Evolutionary conservation across 2,888 invertebrate species (phyloP).

Genomic region (Geophilus truncorum): DNA sequence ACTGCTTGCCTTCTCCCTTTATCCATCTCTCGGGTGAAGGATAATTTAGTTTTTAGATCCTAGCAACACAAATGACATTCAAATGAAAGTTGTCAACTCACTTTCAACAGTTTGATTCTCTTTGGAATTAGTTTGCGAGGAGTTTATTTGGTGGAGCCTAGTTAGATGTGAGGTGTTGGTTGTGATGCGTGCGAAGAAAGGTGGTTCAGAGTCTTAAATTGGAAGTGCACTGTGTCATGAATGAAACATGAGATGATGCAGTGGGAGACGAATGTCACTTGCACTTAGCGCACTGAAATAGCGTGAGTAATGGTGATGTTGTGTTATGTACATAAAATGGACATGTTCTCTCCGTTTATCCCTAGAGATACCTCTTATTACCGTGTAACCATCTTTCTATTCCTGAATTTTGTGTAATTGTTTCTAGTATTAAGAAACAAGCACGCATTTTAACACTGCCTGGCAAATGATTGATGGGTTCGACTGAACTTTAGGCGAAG

Average conservation of each 20-base stretch:
- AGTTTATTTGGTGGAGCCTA: neutral
- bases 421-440: neutral
- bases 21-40: neutral
- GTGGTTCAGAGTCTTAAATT: neutral
- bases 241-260: neutral
- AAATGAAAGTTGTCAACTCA: no score
- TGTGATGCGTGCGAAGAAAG: neutral
- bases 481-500: no score
- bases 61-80: no score
- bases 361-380: neutral
- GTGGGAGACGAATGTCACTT: neutral
- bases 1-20: neutral
- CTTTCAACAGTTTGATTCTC: no score
- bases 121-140: neutral
- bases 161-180: neutral
- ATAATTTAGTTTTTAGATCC: neutral
- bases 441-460: neutral
- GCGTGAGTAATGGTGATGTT: neutral
- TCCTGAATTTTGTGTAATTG: neutral
- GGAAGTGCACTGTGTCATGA: neutral
- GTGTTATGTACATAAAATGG: conserved; percentile 1
- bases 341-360: neutral
- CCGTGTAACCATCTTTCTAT: neutral
- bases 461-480: neutral
- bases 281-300: neutral